Conservation (phyloP, 2,113 vertebrate species). For the Coturnix japonica region DNA sequence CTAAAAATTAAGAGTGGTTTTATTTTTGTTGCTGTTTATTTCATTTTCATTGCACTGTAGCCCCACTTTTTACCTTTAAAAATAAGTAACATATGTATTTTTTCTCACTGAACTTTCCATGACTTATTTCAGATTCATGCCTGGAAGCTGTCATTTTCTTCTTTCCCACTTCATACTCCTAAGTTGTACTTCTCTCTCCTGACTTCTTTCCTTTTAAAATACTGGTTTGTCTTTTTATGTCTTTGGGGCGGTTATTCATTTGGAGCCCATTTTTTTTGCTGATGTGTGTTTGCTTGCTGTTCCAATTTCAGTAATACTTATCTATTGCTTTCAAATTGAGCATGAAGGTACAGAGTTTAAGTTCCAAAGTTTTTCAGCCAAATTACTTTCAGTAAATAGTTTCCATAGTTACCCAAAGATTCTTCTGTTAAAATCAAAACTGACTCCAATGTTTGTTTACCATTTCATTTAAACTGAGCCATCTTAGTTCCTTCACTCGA, state of each 20-base stretch:
- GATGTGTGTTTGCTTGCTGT: not conserved
- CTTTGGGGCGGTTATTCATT: not conserved
- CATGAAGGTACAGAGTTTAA: not conserved
- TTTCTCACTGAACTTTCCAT: not conserved
- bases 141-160: not conserved
- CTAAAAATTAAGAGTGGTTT: not conserved
- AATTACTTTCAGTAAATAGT: constrained; percentile 40
- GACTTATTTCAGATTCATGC: not conserved
- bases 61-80: not conserved
- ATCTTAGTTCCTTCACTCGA: not conserved
- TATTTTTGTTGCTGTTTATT: not conserved
- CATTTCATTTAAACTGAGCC: not conserved
- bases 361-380: not conserved
- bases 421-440: not conserved
- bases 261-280: not conserved
- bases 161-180: not conserved
- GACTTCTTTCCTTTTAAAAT: not conserved
- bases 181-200: not conserved
- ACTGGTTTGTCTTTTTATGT: not conserved
- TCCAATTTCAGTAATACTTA: not conserved
- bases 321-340: not conserved
- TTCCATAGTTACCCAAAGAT: constrained; percentile 32
- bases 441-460: not conserved
- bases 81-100: not conserved
- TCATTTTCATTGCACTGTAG: not conserved